phyloP scores from a whole-genome alignment of 2,888 invertebrate genomes.

The Cephonodes hylas region DNA sequence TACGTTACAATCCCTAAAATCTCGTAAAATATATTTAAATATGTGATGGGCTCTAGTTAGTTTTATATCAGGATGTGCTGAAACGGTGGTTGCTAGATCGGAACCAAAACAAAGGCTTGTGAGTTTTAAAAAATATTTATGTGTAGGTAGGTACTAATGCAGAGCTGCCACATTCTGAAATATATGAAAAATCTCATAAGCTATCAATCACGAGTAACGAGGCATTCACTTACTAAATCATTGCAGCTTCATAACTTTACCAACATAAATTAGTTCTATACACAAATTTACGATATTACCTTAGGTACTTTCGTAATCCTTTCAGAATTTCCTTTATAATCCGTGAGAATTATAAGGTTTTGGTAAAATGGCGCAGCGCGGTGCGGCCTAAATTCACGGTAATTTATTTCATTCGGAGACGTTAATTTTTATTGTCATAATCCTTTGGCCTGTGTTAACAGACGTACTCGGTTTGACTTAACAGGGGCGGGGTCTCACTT shows the following conservation, averaged over 20 bases:
- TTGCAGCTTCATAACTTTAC: not conserved
- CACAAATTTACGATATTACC: not conserved
- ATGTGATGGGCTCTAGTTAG: too few relatives aligned
- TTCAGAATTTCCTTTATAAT: not conserved
- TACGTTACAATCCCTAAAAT: too few relatives aligned
- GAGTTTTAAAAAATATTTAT: too few relatives aligned
- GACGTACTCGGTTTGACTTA: slow-evolving; percentile 7
- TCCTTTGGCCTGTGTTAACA: slow-evolving; percentile 17
- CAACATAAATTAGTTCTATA: not conserved
- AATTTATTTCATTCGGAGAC: slow-evolving; percentile 18
- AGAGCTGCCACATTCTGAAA: too few relatives aligned
- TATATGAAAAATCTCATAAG: too few relatives aligned
- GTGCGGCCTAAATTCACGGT: slow-evolving; percentile 8
- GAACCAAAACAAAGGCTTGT: too few relatives aligned
- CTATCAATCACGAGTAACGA: not conserved
- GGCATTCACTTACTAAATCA: not conserved
- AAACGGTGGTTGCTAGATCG: too few relatives aligned
- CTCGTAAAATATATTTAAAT: too few relatives aligned
- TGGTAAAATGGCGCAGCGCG: not conserved
- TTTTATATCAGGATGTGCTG: too few relatives aligned
- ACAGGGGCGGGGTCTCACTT: slow-evolving; percentile 6
- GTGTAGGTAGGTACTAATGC: too few relatives aligned
- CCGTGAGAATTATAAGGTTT: not conserved
- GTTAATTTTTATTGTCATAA: slow-evolving; percentile 22
- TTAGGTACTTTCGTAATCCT: not conserved